Evolutionary conservation across 2,797 vertebrate genomes (phyloP).

Genomic region (Amazonetta brasiliensis): DNA sequence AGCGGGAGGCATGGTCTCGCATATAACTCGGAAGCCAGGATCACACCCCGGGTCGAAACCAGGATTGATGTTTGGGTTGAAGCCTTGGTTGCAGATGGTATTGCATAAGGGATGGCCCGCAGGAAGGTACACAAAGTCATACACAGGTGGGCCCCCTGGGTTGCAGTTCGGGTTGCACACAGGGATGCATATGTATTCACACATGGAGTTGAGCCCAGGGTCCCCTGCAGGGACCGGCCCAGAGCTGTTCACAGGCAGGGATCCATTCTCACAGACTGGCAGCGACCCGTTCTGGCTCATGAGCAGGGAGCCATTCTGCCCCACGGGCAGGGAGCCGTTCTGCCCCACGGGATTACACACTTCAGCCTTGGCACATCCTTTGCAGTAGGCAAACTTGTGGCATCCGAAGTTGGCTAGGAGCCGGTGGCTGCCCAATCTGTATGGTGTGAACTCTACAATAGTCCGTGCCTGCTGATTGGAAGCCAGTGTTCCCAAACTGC

Average conservation of each 20-base stretch:
- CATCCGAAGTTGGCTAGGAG: conserved; percentile 61
- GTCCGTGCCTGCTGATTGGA: conserved; percentile 65
- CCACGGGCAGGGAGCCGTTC: not conserved
- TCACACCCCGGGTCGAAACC: not conserved
- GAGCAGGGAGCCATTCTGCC: not conserved
- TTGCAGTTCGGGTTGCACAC: conserved; percentile 52
- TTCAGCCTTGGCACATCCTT: conserved; percentile 42
- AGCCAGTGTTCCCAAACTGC: conserved; percentile 55
- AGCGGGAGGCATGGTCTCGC: conserved; percentile 20
- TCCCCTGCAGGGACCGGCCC: conserved; percentile 2
- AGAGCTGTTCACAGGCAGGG: not conserved
- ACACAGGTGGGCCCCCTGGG: conserved; percentile 57
- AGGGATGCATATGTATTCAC: conserved; percentile 67
- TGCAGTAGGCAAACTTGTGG: conserved; percentile 69
- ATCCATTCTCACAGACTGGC: not conserved
- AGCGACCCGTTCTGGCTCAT: not conserved
- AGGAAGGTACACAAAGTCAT: conserved; percentile 61
- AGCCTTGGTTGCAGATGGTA: conserved; percentile 58
- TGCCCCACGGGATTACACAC: conserved; percentile 13
- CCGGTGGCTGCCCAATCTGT: conserved; percentile 56
- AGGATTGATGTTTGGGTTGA: conserved; percentile 10
- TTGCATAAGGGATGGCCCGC: conserved; percentile 63
- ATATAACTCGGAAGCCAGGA: conserved; percentile 61
- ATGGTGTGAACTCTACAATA: conserved; percentile 56
- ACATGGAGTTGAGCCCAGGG: conserved; percentile 40